These are phyloP conservation scores for Rutpela maculata DNA, from an alignment of 2,888 invertebrate genomes.

Conservation along the genomic window DNA sequence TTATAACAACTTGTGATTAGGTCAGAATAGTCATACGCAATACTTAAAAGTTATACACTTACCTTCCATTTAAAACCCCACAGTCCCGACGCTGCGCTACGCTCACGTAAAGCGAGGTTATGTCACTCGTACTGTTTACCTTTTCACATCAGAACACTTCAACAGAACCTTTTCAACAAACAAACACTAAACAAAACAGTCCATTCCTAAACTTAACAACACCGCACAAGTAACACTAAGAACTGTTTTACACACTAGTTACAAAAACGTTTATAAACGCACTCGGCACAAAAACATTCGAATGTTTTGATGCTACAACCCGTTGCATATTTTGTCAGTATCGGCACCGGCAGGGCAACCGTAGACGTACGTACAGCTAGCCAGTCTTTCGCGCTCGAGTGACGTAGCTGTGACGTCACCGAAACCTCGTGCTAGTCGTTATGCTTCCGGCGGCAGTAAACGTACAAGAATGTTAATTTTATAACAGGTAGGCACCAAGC, in stretches of 20 bases:
- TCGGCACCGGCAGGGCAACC: neutral
- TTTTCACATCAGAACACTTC: neutral
- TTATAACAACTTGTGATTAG: too few relatives aligned
- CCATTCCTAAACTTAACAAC: neutral
- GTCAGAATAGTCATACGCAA: too few relatives aligned
- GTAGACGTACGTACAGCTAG: neutral
- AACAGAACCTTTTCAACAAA: neutral
- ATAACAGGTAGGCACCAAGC: neutral
- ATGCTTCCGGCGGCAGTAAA: neutral
- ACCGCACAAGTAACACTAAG: neutral
- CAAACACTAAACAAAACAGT: slow-evolving; percentile 7
- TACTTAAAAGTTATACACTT: neutral
- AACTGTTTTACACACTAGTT: too few relatives aligned
- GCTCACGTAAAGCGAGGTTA: neutral
- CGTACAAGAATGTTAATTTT: neutral
- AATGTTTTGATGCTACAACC: neutral
- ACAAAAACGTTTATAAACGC: neutral
- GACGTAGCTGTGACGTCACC: slow-evolving; percentile 12
- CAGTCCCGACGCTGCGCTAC: neutral
- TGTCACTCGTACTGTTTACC: slow-evolving; percentile 10
- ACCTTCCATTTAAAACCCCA: too few relatives aligned
- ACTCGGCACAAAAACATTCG: neutral
- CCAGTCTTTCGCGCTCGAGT: slow-evolving; percentile 2
- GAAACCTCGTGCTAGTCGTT: slow-evolving; percentile 10
- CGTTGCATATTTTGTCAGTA: neutral